phyloP scores from a whole-genome alignment of 2,797 vertebrate species.

The Lindbergichthys nudifrons region DNA sequence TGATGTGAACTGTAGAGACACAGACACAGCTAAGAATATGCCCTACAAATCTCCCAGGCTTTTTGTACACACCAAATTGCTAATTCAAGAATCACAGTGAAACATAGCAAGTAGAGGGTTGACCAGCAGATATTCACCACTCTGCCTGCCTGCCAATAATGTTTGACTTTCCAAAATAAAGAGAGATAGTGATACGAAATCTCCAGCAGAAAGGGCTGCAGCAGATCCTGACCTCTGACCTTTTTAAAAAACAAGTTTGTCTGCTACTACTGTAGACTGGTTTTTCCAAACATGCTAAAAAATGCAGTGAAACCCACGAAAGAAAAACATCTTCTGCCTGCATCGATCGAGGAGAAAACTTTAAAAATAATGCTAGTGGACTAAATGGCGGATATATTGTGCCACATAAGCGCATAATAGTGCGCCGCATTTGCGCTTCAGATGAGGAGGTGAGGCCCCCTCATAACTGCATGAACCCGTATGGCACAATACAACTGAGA shows the following conservation, averaged over 20 bases:
- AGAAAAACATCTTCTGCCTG: background rate
- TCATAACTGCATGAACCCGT: too few species aligned
- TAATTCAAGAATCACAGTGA: too few species aligned
- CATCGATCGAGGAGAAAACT: background rate
- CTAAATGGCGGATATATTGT: too few species aligned
- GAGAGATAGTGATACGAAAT: too few species aligned
- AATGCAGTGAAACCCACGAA: background rate
- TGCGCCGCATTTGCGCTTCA: too few species aligned
- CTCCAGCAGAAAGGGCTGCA: background rate
- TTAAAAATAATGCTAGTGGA: too few species aligned
- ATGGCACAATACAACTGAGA: too few species aligned
- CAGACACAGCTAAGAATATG: background rate
- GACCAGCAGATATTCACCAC: background rate
- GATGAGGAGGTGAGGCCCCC: too few species aligned
- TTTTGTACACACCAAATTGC: background rate
- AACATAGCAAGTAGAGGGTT: background rate
- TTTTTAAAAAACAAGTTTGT: background rate
- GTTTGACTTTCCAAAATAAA: background rate
- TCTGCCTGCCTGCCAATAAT: background rate
- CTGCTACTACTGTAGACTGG: background rate
- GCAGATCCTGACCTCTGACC: conserved; percentile 4
- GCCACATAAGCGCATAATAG: too few species aligned
- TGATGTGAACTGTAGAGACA: conserved; percentile 5
- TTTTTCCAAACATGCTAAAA: background rate
- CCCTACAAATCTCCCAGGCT: background rate